phyloP scores from a whole-genome alignment of 2,113 vertebrate species.

The Puma concolor region DNA sequence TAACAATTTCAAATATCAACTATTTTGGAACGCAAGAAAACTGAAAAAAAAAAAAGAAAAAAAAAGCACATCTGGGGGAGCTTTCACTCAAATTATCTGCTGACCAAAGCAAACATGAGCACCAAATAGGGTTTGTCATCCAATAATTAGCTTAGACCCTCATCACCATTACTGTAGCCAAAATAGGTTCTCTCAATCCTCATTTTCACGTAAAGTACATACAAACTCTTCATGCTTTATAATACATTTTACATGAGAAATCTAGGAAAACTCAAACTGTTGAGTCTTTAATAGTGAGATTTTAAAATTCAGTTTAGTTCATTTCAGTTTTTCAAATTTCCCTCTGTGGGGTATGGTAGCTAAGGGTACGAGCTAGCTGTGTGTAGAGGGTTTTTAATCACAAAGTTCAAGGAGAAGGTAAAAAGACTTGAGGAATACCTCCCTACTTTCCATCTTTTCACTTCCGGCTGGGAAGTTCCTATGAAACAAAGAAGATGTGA shows the following conservation, averaged over 20 bases:
- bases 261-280: not conserved
- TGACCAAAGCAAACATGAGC: not conserved
- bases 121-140: not conserved
- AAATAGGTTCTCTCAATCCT: not conserved
- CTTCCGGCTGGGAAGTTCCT: not conserved
- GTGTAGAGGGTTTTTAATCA: not conserved
- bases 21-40: slow-evolving; percentile 45
- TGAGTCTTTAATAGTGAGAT: not conserved
- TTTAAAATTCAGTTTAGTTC: not conserved
- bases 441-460: not conserved
- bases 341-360: not conserved
- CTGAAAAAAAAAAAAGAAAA: not conserved
- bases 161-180: not conserved
- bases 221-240: not conserved
- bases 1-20: not conserved
- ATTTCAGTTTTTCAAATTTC: slow-evolving; percentile 49
- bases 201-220: not conserved
- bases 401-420: slow-evolving; percentile 24
- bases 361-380: not conserved
- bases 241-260: not conserved
- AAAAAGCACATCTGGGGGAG: not conserved
- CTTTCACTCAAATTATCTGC: not conserved
- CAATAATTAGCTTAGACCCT: not conserved
- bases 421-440: not conserved
- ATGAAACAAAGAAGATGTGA: not conserved